Evolutionary conservation across 2,888 invertebrate species (phyloP), one percentile per base, ranked within the genome.

Genomic region (Cataglyphis livida): DNA sequence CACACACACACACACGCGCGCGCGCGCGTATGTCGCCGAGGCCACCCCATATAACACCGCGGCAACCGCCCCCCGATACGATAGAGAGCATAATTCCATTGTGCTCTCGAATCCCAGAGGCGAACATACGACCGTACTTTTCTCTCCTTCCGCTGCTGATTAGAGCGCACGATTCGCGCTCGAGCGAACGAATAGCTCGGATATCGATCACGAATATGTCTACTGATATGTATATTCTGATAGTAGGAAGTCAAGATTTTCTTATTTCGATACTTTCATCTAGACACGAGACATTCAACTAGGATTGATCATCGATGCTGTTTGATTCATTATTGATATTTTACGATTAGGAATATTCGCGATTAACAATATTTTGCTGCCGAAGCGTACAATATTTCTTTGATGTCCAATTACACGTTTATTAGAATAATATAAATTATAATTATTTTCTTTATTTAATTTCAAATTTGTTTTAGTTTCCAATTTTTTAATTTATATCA

Each of bases 81-180:
- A 84, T 90, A 89, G 90, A 86, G 89, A 86, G 89, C 89, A 92
- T 92, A 92, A 92, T 92, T 92, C 91, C 90, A 93, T 93, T 92
- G 93, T 92, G 86, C 90, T 84, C 71, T 90, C 90, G 90, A 91
- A 90, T 91, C 91, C 88, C 89, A 87, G 83, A 85, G 88, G 89
- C 85, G 85, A 83, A 82, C 81, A 64, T 81, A 81, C 85, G 76
- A 83, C 83, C 81, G 64, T 81, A 66, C 86, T 84, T 86, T 79
- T 74, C 82, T 65, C 61, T 57, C 74, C 68, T 32, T 21, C 68
- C 78, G 71, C 59, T 79, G 71, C 35, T 71, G 78, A 79, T 79
- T 79, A 79, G 44, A 79, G 59, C 59, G 21, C 25, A 44, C 57
- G 71, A 79, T 79, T 79, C 59, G 68, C 38, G 21, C 21, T n/a